Evolutionary conservation across 2,797 vertebrate species (phyloP), one percentile per base, ranked within the genome.

Genomic region (Valencia hispanica): DNA sequence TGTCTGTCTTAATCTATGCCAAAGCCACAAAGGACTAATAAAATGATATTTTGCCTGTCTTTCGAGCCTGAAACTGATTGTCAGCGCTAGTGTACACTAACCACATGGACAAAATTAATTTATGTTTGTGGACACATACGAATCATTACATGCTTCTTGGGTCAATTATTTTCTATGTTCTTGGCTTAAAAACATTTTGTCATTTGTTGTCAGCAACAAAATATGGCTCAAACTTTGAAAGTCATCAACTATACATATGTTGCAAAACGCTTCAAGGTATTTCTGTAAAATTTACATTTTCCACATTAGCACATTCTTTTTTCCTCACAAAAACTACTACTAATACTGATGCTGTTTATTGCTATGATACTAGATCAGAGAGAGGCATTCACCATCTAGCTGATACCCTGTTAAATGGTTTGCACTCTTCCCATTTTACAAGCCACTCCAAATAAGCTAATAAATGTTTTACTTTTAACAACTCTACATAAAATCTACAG

Each of bases 21-120:
- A 88, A 90, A 93, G 90, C 89, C 84, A 72, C 65, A 39, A 77
- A 63, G 63, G 80, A 68, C 89, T 93, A 92, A 95, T 94, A 89
- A 94, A 94, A 93, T 93, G 81, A 94, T 93, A 93, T 92, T 77
- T n/a, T 65, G 81, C 82, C 86, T 86, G 81, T 85, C 70, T 84
- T 66, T 77, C 70, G 74, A 82, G 82, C 79, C 93, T 96, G 94
- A 91, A 90, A 91, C 81, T 95, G 86, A 95, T 96, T 94, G 95
- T 92, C 82, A 83, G 84, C 59, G 72, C 65, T 57, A 68, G 57
- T 78, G 76, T 81, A 69, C 51, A 53, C 76, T 22, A 74, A 69
- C 47, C 84, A 84, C 72, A 55, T 50, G 78, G 57, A 45, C 53
- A 77, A 78, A 10, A 80, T 59, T 27, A 53, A 78, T 68, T 68